Evolutionary conservation across 2,888 invertebrate species (phyloP).

Genomic region (Drepanosiphum platanoidis): DNA sequence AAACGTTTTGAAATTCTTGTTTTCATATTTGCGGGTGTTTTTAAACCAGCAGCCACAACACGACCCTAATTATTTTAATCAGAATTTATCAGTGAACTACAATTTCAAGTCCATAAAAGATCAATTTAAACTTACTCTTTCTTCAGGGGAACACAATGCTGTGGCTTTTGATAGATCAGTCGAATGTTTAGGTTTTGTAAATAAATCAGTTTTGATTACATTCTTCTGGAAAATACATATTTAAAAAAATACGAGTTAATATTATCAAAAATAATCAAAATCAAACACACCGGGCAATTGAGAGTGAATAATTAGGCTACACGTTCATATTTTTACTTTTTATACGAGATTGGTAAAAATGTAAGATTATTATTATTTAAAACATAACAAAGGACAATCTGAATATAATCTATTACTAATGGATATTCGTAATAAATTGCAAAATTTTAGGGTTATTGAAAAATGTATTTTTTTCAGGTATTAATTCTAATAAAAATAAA

Average conservation of each 20-base stretch:
- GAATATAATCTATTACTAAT: neutral
- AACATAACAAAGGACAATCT: no score
- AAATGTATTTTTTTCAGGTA: neutral
- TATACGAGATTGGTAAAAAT: neutral
- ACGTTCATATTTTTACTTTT: neutral
- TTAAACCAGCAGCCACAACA: neutral
- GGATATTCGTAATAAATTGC: neutral
- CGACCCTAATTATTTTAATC: neutral
- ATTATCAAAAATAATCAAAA: neutral
- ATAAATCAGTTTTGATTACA: neutral
- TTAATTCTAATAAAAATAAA: no score
- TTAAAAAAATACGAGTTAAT: neutral
- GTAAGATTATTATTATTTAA: neutral
- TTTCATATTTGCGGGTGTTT: neutral
- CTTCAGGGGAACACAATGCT: neutral
- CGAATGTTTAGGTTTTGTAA: neutral
- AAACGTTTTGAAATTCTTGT: neutral
- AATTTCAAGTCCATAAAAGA: neutral
- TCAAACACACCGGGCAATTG: neutral
- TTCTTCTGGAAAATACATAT: conserved; percentile 36
- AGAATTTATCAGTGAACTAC: neutral
- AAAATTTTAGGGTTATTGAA: no score
- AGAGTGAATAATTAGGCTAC: neutral
- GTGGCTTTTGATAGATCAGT: neutral
- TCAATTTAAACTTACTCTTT: conserved; percentile 20